Evolutionary conservation across 2,797 vertebrate genomes (phyloP).

Genomic region (Myotis daubentonii): DNA sequence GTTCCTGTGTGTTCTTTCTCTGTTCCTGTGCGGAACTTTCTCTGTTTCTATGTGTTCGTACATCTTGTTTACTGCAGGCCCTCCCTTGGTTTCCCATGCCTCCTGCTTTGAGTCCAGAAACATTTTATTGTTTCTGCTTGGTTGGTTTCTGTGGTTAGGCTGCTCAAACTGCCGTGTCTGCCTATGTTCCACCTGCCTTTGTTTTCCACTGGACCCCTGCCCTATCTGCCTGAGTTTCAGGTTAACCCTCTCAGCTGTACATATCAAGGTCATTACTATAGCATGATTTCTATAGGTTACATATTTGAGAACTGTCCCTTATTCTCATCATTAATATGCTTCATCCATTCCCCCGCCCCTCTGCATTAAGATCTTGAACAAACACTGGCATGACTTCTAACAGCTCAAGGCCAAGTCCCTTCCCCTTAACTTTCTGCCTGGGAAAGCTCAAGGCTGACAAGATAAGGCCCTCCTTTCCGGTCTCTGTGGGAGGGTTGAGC

Average conservation of each 20-base stretch:
- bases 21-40: no score
- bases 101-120: no score
- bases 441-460: conserved; percentile 20
- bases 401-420: background rate
- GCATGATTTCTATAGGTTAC: background rate
- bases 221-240: no score
- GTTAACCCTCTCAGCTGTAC: background rate
- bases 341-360: background rate
- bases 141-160: no score
- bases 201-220: no score
- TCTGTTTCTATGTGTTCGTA: no score
- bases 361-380: background rate
- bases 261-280: background rate
- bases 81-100: no score
- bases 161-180: no score
- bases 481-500: background rate
- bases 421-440: background rate
- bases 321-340: background rate
- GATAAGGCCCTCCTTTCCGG: background rate
- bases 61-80: no score
- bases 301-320: background rate
- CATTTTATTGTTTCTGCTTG: no score
- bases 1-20: no score
- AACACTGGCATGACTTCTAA: background rate
- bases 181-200: no score